Base-by-base conservation (phyloP, 1,140 invertebrate species). In the Neoseiulus cucumeris region DNA sequence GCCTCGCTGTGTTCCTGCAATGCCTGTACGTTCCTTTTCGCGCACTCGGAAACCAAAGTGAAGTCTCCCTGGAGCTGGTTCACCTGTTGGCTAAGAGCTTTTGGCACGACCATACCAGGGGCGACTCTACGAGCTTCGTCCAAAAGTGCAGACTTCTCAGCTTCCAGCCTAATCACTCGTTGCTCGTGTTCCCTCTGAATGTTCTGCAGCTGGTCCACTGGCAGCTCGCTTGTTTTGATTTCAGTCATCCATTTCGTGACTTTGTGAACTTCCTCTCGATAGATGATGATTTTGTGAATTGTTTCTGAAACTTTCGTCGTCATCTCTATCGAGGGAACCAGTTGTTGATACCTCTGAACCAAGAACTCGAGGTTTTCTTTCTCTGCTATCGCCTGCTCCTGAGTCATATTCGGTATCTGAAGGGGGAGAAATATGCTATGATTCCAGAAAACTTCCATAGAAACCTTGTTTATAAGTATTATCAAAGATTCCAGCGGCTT, bases 291-390 rank as follows among this genome's bases (percentile, higher is more conserved):
- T 74, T 89, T 88, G 6, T 89, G 88, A 71, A 90, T 86, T 0
- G 90, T 85, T 70, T 92, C 88, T 1, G 91, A 91, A 75, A 89
- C 89, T 0, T 88, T 85, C 80, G 91, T 87, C 0, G 89, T 90
- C 28, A 90, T 84, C 73, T 95, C 90, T 69, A 95, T 89, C 0
- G 85, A 86, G 1, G 91, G 91, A 70, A 93, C 87, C 0, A 96
- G 77, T 69, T 87, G 87, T 74, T 92, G 91, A 73, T 93, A 93
- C 65, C 89, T 82, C 0, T 83, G 78, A 66, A 94, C 86, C 4
- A 95, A 76, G 68, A 83, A 82, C 73, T 92, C 87, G 17, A 96
- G 77, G 70, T 83, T 83, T 59, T 83, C 81, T 75, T 92, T 87
- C 47, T 80, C 76, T 33, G 68, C 68, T 66, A 82, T 76, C 7